Percentiles rank a stretch among this genome's conserved stretches.
phyloP scores from a whole-genome alignment of 2,888 invertebrate species.

The Osmoderma eremita region DNA sequence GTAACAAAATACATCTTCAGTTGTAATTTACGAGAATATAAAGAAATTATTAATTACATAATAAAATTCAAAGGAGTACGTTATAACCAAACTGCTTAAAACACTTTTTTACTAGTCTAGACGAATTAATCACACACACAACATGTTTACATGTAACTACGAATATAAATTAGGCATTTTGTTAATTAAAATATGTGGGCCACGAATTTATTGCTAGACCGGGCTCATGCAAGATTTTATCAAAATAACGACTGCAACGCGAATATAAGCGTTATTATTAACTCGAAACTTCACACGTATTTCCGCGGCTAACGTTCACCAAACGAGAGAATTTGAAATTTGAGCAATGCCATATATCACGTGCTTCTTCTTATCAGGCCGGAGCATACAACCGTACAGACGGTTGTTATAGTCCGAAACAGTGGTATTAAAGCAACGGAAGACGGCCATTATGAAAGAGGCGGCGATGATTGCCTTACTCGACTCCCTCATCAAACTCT shows the following conservation, averaged over 20 bases:
- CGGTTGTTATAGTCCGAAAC: constrained; percentile 49
- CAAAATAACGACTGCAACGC: neutral
- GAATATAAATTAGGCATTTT: no score
- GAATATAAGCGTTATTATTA: constrained; percentile 33
- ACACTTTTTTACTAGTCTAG: no score
- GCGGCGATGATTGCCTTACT: constrained; percentile 51
- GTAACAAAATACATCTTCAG: no score
- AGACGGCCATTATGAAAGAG: constrained; percentile 57
- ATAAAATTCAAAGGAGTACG: no score
- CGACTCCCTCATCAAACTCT: constrained; percentile 51
- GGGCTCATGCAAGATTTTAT: constrained; percentile 8
- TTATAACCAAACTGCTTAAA: no score
- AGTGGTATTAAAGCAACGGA: constrained; percentile 42
- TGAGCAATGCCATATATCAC: constrained; percentile 28
- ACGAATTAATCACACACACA: no score
- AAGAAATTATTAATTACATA: no score
- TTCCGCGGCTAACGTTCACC: neutral
- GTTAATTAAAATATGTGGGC: constrained; percentile 11
- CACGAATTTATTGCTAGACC: constrained; percentile 1
- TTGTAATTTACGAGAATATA: no score
- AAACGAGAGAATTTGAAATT: constrained; percentile 13
- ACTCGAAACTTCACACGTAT: constrained; percentile 28
- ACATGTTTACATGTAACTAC: no score
- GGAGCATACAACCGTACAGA: constrained; percentile 13
- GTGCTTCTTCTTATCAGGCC: constrained; percentile 29